Percentiles rank a stretch among this genome's conserved stretches.
These are phyloP conservation scores for Carollia perspicillata DNA, from an alignment of 2,113 vertebrate species.

Conservation along the genomic window DNA sequence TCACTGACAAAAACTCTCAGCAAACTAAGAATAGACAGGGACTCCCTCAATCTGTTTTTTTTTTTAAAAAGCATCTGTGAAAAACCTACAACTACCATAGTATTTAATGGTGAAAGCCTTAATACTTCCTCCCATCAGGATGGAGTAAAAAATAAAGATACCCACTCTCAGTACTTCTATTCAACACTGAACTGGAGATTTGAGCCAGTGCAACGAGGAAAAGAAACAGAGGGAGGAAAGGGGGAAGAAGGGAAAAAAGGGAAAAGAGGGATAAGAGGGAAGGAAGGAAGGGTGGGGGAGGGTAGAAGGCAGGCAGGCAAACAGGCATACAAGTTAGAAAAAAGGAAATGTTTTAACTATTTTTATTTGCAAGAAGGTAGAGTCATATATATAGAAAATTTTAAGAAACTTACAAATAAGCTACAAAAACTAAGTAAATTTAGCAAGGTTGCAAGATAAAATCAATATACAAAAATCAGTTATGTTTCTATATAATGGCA, in stretches of 20 bases:
- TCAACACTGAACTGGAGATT: not conserved
- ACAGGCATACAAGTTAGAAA: not conserved
- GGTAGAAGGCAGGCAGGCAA: not conserved
- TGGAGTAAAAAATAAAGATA: not conserved
- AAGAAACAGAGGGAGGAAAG: not conserved
- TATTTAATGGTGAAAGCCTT: not conserved
- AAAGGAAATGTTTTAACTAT: not conserved
- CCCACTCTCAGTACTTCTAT: not conserved
- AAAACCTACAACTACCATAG: not conserved
- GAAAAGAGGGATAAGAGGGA: not conserved
- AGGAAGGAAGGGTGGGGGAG: rapidly evolving
- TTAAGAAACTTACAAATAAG: not conserved
- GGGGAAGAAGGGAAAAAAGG: not conserved
- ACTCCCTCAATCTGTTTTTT: not conserved
- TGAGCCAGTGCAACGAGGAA: not conserved
- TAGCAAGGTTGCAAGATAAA: not conserved
- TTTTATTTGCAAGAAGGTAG: constrained; percentile 9
- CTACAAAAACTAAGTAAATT: constrained; percentile 12
- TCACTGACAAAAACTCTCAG: constrained; percentile 1
- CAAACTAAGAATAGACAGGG: not conserved
- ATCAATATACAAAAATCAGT: not conserved
- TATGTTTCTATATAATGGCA: not conserved
- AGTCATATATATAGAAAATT: not conserved
- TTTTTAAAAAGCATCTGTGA: not conserved
- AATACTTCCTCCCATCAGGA: not conserved